phyloP scores from a whole-genome alignment of 2,888 invertebrate genomes.

The Epistrophella euchroma region DNA sequence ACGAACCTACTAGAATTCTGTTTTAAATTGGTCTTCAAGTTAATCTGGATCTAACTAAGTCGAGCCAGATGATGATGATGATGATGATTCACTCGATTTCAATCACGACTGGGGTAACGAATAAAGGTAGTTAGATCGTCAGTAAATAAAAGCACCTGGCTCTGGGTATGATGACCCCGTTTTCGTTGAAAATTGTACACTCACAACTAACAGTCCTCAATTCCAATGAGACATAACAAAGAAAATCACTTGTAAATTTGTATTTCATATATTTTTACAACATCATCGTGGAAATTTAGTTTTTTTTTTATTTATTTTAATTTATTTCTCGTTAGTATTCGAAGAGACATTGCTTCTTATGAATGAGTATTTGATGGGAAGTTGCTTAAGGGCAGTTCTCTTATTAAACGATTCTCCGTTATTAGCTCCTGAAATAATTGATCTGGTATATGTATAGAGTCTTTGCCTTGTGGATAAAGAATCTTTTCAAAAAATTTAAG shows the following conservation, averaged over 20 bases:
- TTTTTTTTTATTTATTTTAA: conserved; percentile 7
- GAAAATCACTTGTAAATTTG: conserved; percentile 49
- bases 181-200: conserved; percentile 35
- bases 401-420: conserved; percentile 62
- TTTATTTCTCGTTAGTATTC: not conserved
- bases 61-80: conserved; percentile 20
- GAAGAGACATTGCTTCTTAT: not conserved
- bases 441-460: not conserved
- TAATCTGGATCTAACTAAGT: conserved; percentile 26
- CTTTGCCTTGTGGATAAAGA: not conserved
- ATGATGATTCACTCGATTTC: conserved; percentile 34
- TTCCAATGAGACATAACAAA: conserved; percentile 26
- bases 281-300: conserved; percentile 35
- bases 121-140: not conserved
- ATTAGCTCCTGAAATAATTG: conserved; percentile 64
- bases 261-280: conserved; percentile 42
- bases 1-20: not conserved
- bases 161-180: conserved; percentile 68
- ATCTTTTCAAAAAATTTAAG: not conserved
- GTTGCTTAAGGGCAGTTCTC: conserved; percentile 53
- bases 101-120: conserved; percentile 15
- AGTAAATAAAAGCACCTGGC: conserved; percentile 31
- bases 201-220: not conserved
- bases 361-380: conserved; percentile 38
- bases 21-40: conserved; percentile 17